Evolutionary conservation across 2,888 invertebrate genomes (phyloP), one percentile per base, ranked within the genome.

Genomic region (Graphium colonna): DNA sequence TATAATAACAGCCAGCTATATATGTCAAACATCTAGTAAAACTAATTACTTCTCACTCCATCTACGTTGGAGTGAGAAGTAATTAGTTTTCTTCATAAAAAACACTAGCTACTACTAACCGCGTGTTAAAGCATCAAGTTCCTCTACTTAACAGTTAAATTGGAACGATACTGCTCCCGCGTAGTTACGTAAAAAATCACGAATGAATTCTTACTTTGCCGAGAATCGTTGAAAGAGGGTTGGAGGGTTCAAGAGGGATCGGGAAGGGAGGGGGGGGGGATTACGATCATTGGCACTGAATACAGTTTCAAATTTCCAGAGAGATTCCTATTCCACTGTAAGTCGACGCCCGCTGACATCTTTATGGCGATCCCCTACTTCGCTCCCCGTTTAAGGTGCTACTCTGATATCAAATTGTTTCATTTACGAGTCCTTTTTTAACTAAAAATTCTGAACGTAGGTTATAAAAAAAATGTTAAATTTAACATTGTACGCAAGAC

Each of bases 231-330:
- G 48, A 1, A 16, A 15, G 10, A 13, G 31, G 12, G 3, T 16
- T 31, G 17, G 9, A 10, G 28, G 28, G 39, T 12, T 9, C 12
- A 43, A 13, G 5, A 9, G 17, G n/a, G 45, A 1, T 1, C 4
- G 33, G 31, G 4, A 31, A 43, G 17, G 12, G 18, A 16, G 28
- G 28, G 28, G 40, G 40, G 17, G 15, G 39, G 43, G 50, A 46
- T 41, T 42, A 46, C 31, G 46, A 52, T 50, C 49, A 50, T 49
- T 46, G 46, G 18, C 15, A 42, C 52, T 50, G 52, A 50, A 28
- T 16, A 49, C 48, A 45, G 55, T 43, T 50, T 52, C 39, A 43
- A 39, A 39, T 21, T 43, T 47, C 16, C 39, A 39, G 39, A 5
- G 17, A 52, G 13, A 33, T 31, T 39, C 40, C 44, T 44, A 44